Conservation (phyloP, 64 coral and sea anemone species). For the Dendrophyllia cribrosa region DNA sequence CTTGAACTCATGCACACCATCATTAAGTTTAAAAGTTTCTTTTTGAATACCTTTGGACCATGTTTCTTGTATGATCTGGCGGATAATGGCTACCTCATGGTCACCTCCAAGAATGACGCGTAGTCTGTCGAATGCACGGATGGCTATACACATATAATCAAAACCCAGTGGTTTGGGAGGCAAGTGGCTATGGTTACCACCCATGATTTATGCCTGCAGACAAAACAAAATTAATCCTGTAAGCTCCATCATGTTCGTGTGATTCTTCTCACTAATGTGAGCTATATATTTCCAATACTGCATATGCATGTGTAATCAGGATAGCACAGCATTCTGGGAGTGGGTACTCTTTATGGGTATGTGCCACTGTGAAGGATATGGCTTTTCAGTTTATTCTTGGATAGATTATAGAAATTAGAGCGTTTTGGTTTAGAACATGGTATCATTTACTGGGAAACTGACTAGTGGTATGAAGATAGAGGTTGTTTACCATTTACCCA, state of each 20-base stretch:
- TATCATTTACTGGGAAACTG: too few species aligned
- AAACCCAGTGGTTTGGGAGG: constrained; percentile 73
- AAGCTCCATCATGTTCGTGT: not conserved
- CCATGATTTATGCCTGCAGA: constrained; percentile 31
- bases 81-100: constrained; percentile 75
- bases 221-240: not conserved
- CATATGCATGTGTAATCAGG: too few species aligned
- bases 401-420: too few species aligned
- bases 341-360: too few species aligned
- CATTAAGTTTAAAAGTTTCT: constrained; percentile 47
- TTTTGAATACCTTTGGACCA: constrained; percentile 67
- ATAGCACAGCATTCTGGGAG: too few species aligned
- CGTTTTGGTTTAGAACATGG: too few species aligned
- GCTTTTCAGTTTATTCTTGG: too few species aligned
- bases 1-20: constrained; percentile 78
- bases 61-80: constrained; percentile 68
- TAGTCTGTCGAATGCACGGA: constrained; percentile 60
- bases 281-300: too few species aligned
- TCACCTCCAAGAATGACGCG: constrained; percentile 77
- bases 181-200: constrained; percentile 67
- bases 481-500: too few species aligned
- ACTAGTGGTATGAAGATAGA: too few species aligned
- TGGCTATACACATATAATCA: constrained; percentile 86
- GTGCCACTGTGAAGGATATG: too few species aligned
- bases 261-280: not conserved